Evolutionary conservation across 2,797 vertebrate species (phyloP).

Genomic region (Clangula hyemalis): DNA sequence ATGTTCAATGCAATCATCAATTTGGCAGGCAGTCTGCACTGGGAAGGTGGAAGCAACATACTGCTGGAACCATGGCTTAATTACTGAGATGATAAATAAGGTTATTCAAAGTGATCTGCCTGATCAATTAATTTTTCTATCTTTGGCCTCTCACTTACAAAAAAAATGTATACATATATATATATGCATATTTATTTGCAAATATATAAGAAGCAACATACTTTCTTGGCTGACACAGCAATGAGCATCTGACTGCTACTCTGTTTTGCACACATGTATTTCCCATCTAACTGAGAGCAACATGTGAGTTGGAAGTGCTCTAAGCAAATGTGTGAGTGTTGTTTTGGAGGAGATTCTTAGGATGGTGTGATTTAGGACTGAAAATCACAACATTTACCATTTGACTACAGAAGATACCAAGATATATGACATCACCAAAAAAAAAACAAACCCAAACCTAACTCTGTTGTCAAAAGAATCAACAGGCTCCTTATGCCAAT

Average conservation of each 20-base stretch:
- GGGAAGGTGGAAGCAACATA: neutral
- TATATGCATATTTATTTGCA: neutral
- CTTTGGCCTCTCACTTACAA: neutral
- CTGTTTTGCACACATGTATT: neutral
- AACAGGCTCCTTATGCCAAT: neutral
- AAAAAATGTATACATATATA: neutral
- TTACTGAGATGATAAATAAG: neutral
- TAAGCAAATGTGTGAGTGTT: neutral
- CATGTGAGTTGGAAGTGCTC: neutral
- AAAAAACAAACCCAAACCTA: rapidly evolving
- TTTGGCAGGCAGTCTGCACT: neutral
- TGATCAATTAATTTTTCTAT: neutral
- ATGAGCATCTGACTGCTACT: neutral
- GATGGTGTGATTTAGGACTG: neutral
- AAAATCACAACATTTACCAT: constrained; percentile 8
- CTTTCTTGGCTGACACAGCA: neutral
- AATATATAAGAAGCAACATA: neutral
- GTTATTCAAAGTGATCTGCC: neutral
- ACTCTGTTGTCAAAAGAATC: neutral
- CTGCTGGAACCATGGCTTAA: neutral
- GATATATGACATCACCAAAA: neutral
- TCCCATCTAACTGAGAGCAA: neutral
- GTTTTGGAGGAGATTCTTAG: neutral
- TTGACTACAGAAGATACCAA: neutral
- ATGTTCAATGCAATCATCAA: neutral